phyloP scores from a whole-genome alignment of 2,888 invertebrate genomes.

The Lasioglossum malachurum region DNA sequence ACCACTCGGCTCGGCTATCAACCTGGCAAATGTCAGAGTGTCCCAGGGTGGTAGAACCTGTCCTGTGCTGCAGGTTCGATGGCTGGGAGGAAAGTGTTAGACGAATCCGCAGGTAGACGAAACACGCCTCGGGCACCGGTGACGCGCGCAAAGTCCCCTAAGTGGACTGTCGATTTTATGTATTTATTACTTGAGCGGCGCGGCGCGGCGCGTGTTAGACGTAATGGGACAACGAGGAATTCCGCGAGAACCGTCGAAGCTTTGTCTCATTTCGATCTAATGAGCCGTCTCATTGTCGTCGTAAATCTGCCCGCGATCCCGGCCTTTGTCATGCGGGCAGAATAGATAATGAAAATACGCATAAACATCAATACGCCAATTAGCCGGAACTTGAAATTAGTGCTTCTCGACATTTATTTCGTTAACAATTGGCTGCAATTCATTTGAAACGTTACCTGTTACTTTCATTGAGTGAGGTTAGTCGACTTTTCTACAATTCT shows the following conservation, averaged over 20 bases:
- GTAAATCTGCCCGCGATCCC: background rate
- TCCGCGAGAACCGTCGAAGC: background rate
- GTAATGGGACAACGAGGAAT: background rate
- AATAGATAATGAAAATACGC: background rate
- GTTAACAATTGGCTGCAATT: background rate
- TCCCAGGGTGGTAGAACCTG: conserved; percentile 73
- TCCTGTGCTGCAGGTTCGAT: conserved; percentile 48
- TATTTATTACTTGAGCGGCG: background rate
- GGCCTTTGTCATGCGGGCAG: background rate
- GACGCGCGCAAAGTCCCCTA: conserved; percentile 2
- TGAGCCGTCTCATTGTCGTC: conserved; percentile 2
- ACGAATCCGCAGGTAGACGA: conserved; percentile 51
- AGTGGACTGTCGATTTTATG: conserved; percentile 11
- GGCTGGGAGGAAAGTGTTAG: conserved; percentile 56
- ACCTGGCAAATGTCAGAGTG: conserved; percentile 82
- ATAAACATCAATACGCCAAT: background rate
- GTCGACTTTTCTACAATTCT: too few species aligned
- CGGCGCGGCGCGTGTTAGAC: background rate
- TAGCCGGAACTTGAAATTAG: background rate
- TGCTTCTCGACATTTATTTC: background rate
- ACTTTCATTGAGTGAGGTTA: too few species aligned
- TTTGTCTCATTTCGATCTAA: conserved; percentile 9
- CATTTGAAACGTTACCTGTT: background rate
- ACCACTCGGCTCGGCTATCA: conserved; percentile 79
- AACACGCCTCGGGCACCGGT: background rate